A percentile compares a stretch with the other conserved stretches of the same genome.
These are phyloP conservation scores for Rynchops niger DNA, from an alignment of 2,113 vertebrate genomes.

Conservation along the genomic window DNA sequence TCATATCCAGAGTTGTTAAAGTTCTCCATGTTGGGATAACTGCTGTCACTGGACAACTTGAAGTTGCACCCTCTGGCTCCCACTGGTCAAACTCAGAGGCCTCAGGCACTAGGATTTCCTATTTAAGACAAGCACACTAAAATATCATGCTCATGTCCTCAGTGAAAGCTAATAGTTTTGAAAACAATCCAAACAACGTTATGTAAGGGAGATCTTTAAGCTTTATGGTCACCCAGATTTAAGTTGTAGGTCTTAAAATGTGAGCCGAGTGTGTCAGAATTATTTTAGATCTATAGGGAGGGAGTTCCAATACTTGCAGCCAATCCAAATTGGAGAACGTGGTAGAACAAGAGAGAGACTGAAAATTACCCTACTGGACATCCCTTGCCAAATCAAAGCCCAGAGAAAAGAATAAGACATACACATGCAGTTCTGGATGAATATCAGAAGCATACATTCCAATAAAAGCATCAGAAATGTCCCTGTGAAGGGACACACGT, in stretches of 20 bases:
- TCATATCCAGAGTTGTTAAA: conserved; percentile 95
- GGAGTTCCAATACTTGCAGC: background rate
- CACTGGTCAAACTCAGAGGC: conserved; percentile 92
- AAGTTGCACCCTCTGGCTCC: conserved; percentile 86
- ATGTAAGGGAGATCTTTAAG: background rate
- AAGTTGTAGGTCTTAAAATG: background rate
- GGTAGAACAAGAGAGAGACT: background rate
- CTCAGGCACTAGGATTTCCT: conserved; percentile 93
- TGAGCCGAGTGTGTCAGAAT: background rate
- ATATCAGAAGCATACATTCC: background rate
- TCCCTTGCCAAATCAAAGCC: background rate
- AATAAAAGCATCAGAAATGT: background rate
- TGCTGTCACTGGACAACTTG: conserved; percentile 84
- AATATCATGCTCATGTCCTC: background rate
- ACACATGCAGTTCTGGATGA: background rate
- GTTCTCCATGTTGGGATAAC: conserved; percentile 89
- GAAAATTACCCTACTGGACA: background rate
- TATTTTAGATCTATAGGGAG: background rate
- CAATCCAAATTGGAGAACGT: background rate
- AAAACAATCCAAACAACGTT: conserved; percentile 17
- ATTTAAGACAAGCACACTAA: conserved; percentile 12
- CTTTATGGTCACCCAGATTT: background rate
- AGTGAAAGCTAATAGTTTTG: background rate
- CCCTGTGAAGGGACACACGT: background rate
- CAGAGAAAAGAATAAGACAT: background rate